Evolutionary conservation across 2,797 vertebrate genomes (phyloP).

Genomic region (Myripristis murdjan): DNA sequence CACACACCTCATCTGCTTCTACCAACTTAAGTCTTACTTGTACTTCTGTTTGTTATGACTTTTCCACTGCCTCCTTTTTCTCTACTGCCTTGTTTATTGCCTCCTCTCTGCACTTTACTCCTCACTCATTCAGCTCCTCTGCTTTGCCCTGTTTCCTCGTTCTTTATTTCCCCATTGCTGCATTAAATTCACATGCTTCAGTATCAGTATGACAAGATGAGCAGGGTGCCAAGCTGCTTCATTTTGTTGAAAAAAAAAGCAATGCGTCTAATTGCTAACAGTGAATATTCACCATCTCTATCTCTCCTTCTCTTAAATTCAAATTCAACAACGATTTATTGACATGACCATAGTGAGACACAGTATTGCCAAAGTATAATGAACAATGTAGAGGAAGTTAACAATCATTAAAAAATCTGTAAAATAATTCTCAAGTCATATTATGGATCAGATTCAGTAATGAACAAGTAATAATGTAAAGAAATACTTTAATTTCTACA

Average conservation of each 20-base stretch:
- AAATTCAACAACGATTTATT: too few relatives aligned
- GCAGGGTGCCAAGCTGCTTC: slow-evolving; percentile 28
- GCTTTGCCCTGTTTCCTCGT: slow-evolving; percentile 19
- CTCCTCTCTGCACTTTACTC: slow-evolving; percentile 36
- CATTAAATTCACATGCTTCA: slow-evolving; percentile 42
- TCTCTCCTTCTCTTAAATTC: slow-evolving; percentile 31
- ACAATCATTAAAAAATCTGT: too few relatives aligned
- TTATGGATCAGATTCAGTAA: too few relatives aligned
- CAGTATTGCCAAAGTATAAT: too few relatives aligned
- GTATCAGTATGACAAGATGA: slow-evolving; percentile 20
- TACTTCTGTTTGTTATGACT: slow-evolving; percentile 12
- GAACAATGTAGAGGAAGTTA: too few relatives aligned
- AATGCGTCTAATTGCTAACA: slow-evolving; percentile 26
- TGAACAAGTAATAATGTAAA: too few relatives aligned
- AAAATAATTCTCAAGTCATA: too few relatives aligned
- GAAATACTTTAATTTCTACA: too few relatives aligned
- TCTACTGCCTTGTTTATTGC: slow-evolving; percentile 13
- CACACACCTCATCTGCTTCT: slow-evolving; percentile 16
- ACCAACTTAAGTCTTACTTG: slow-evolving; percentile 37
- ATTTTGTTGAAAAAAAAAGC: slow-evolving; percentile 50
- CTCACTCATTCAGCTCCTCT: slow-evolving; percentile 24
- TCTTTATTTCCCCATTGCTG: slow-evolving; percentile 8
- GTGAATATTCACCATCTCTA: slow-evolving; percentile 24
- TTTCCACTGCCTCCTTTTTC: slow-evolving; percentile 16
- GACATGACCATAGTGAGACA: too few relatives aligned